phyloP scores from a whole-genome alignment of 1,140 invertebrate species.

The Neuroterus valhalla region DNA sequence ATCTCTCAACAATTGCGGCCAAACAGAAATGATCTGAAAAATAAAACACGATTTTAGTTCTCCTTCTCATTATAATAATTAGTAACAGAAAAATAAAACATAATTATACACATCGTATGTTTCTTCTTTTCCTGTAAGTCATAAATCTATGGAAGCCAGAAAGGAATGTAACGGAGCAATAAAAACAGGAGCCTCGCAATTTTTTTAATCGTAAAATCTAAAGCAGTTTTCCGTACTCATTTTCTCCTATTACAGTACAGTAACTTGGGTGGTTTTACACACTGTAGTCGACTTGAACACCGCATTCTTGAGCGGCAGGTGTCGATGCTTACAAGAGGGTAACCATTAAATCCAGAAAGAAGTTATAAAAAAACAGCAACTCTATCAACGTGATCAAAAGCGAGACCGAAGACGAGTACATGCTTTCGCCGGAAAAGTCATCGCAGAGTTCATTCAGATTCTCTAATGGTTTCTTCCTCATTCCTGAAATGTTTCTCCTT shows the following conservation, averaged over 20 bases:
- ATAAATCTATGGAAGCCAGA: background rate
- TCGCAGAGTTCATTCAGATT: slow-evolving; percentile 13
- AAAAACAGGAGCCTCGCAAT: background rate
- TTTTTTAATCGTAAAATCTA: background rate
- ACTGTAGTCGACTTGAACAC: background rate
- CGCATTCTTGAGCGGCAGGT: background rate
- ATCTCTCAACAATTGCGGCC: slow-evolving; percentile 63
- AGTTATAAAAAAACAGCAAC: background rate
- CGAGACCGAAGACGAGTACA: slow-evolving; percentile 35
- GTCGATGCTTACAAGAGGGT: background rate
- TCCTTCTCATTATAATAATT: background rate
- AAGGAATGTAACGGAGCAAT: background rate
- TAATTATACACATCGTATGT: background rate
- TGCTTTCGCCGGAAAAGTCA: slow-evolving; percentile 52
- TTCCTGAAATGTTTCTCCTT: slow-evolving; percentile 16
- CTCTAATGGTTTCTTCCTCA: slow-evolving; percentile 7
- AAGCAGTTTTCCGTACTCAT: background rate
- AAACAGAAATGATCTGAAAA: slow-evolving; percentile 69
- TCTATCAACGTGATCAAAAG: slow-evolving; percentile 18
- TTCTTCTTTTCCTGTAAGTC: background rate
- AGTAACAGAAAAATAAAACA: background rate
- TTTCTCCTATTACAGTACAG: background rate
- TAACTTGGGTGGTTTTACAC: background rate
- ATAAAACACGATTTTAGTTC: slow-evolving; percentile 1
- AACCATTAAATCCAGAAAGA: background rate